Evolutionary conservation across 64 coral and sea anemone species (phyloP).

Genomic region (Trachythela sp.): DNA sequence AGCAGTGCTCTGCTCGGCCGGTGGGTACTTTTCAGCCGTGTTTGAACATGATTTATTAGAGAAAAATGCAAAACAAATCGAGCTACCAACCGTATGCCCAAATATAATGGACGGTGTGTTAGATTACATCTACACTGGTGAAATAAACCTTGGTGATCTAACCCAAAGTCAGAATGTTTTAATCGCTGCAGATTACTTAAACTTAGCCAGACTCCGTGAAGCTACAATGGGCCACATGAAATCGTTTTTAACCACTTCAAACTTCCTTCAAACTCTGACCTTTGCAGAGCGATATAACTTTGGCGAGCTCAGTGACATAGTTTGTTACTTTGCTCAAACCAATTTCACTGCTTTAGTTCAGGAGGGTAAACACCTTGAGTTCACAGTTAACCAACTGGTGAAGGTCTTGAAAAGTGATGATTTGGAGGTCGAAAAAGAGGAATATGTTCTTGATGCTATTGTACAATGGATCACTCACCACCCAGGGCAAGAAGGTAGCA

Average conservation of each 20-base stretch:
- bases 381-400: not conserved
- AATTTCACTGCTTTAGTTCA: not conserved
- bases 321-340: constrained; percentile 2
- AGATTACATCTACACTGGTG: constrained; percentile 54
- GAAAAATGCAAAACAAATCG: constrained; percentile 9
- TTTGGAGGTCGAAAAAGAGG: constrained; percentile 17
- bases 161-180: constrained; percentile 22
- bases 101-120: constrained; percentile 37
- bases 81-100: constrained; percentile 15
- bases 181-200: constrained; percentile 30
- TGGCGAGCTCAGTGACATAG: not conserved
- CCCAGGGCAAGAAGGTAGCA: not conserved
- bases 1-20: constrained; percentile 35
- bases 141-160: constrained; percentile 23
- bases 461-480: constrained; percentile 17
- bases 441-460: constrained; percentile 10
- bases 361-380: not conserved
- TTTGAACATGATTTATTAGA: constrained; percentile 34
- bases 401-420: constrained; percentile 30
- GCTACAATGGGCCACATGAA: not conserved
- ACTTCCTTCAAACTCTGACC: constrained; percentile 1
- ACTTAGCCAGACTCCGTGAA: not conserved
- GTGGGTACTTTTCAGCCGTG: constrained; percentile 33
- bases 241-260: not conserved
- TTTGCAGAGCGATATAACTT: not conserved